Evolutionary conservation across 2,888 invertebrate species (phyloP).

Genomic region (Teleogryllus oceanicus): DNA sequence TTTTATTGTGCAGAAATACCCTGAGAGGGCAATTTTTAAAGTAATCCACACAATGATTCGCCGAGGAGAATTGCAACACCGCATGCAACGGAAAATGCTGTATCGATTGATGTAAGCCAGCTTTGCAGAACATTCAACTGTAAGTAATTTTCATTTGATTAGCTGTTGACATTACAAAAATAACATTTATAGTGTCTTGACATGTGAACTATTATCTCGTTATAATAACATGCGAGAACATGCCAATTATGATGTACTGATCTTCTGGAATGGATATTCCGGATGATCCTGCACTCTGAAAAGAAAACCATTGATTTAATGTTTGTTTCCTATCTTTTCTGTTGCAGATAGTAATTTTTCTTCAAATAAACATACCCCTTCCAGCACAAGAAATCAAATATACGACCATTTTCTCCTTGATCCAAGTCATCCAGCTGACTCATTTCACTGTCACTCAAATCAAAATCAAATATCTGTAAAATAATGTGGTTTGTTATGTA

Average conservation of each 20-base stretch:
- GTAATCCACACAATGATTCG: conserved; percentile 93
- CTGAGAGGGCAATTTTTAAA: conserved; percentile 80
- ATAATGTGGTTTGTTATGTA: not conserved
- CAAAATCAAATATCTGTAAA: conserved; percentile 62
- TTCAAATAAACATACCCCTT: conserved; percentile 52
- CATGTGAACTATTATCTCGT: too few relatives aligned
- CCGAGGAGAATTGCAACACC: conserved; percentile 91
- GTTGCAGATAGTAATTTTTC: not conserved
- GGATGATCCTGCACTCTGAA: conserved; percentile 59
- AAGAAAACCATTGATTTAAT: conserved; percentile 33
- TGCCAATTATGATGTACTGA: not conserved
- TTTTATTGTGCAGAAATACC: conserved; percentile 64
- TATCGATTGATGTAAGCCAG: conserved; percentile 74
- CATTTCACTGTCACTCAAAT: conserved; percentile 61
- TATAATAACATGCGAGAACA: not conserved
- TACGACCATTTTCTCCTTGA: conserved; percentile 60
- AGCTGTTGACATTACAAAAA: not conserved
- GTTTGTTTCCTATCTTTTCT: not conserved
- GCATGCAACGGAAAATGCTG: conserved; percentile 95
- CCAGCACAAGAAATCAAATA: conserved; percentile 69
- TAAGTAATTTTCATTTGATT: not conserved
- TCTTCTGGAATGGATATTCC: conserved; percentile 60
- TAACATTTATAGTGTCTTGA: too few relatives aligned
- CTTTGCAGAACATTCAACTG: not conserved
- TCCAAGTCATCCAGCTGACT: conserved; percentile 59